Conservation (phyloP, 2,113 vertebrate species). For the Tringa solitaria region DNA sequence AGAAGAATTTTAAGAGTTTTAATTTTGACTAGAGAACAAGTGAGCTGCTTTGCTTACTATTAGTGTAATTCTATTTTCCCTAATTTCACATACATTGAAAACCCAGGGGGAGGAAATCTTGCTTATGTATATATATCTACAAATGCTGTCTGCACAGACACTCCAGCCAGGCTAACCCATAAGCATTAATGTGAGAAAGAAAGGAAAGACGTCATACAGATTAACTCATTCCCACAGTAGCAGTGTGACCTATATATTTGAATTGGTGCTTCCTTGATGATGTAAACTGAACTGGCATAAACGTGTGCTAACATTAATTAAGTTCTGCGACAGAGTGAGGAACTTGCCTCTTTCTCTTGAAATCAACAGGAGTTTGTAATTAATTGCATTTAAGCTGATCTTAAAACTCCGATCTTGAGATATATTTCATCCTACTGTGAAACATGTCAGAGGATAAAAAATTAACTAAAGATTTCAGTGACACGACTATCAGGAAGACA, state of each 20-base stretch:
- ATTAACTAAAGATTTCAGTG: background rate
- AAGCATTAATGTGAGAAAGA: background rate
- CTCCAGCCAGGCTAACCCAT: background rate
- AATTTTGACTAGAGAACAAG: background rate
- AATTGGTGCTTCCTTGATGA: accelerated
- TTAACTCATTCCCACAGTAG: background rate
- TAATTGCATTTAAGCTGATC: background rate
- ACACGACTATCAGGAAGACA: background rate
- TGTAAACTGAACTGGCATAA: background rate
- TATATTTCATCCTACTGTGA: background rate
- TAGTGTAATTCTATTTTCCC: background rate
- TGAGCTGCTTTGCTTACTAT: background rate
- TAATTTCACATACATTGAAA: background rate
- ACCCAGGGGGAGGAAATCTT: background rate
- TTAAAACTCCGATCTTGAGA: background rate
- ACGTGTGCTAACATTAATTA: background rate
- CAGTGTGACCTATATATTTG: background rate
- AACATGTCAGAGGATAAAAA: background rate
- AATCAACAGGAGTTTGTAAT: background rate
- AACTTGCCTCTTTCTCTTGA: background rate
- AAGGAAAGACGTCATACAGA: background rate
- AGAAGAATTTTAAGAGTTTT: background rate
- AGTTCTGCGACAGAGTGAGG: background rate
- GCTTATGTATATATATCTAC: background rate
- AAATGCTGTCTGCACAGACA: background rate